Evolutionary conservation across 2,113 vertebrate species (phyloP).

Genomic region (Mormyrus lacerda): DNA sequence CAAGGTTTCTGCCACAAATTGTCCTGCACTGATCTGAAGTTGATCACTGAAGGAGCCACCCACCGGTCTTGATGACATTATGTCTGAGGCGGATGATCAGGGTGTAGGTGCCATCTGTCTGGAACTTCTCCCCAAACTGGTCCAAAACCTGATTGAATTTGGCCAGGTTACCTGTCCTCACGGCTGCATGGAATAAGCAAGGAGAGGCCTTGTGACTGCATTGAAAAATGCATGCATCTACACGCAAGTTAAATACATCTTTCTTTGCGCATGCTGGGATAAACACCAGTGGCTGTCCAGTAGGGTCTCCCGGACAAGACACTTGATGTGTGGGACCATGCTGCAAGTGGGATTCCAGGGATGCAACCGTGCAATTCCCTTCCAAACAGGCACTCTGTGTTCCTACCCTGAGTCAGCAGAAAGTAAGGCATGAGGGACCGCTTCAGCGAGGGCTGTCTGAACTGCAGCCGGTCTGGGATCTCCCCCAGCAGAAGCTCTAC

Average conservation of each 20-base stretch:
- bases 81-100: constrained; percentile 94
- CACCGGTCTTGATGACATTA: constrained; percentile 98
- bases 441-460: constrained; percentile 92
- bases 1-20: not conserved
- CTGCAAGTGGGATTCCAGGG: not conserved
- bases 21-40: not conserved
- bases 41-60: constrained; percentile 3
- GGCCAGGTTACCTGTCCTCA: constrained; percentile 87
- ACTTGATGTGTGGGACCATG: not conserved
- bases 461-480: constrained; percentile 94
- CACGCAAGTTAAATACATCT: not conserved
- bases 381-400: not conserved
- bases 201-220: not conserved
- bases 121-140: constrained; percentile 96
- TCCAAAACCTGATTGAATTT: constrained; percentile 96
- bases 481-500: constrained; percentile 91
- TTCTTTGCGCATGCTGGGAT: not conserved
- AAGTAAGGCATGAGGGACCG: constrained; percentile 96
- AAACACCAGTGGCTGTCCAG: not conserved
- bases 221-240: not conserved
- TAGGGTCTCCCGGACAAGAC: not conserved
- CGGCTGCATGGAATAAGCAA: constrained; percentile 58
- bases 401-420: constrained; percentile 87
- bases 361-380: not conserved
- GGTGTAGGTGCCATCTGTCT: constrained; percentile 91